phyloP scores from a whole-genome alignment of 2,113 vertebrate species.

The Ivindomyrus marchei region DNA sequence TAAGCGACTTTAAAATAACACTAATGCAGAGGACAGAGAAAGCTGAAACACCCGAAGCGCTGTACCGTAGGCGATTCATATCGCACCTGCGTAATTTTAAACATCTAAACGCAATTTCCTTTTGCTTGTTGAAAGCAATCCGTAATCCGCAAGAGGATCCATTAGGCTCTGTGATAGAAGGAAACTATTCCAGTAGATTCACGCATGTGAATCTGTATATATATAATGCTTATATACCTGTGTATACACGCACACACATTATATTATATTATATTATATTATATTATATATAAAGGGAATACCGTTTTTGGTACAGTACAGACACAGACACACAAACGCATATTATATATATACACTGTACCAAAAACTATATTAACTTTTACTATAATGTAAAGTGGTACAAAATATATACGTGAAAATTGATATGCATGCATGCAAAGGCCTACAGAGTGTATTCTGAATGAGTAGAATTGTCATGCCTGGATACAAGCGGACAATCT shows the following conservation, averaged over 20 bases:
- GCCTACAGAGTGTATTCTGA: neutral
- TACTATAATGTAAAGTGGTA: neutral
- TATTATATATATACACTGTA: too few relatives aligned
- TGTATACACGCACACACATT: neutral
- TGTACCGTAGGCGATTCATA: neutral
- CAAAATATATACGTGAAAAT: neutral
- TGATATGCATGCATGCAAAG: neutral
- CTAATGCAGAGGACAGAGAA: neutral
- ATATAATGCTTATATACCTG: neutral
- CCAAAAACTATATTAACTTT: neutral
- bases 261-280: too few relatives aligned
- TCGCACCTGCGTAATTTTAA: neutral
- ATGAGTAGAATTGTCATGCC: neutral
- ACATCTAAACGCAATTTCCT: neutral
- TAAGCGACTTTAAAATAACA: neutral
- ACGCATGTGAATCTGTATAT: neutral
- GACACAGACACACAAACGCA: neutral
- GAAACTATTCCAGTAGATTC: neutral
- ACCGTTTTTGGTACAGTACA: neutral
- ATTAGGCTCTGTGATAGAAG: neutral
- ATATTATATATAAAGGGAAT: too few relatives aligned
- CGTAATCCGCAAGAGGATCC: neutral
- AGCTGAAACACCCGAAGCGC: neutral
- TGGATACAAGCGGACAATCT: neutral
- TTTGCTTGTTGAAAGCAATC: slow-evolving; percentile 21